phyloP scores from a whole-genome alignment of 1,140 invertebrate genomes.

The Steinernema feltiae region DNA sequence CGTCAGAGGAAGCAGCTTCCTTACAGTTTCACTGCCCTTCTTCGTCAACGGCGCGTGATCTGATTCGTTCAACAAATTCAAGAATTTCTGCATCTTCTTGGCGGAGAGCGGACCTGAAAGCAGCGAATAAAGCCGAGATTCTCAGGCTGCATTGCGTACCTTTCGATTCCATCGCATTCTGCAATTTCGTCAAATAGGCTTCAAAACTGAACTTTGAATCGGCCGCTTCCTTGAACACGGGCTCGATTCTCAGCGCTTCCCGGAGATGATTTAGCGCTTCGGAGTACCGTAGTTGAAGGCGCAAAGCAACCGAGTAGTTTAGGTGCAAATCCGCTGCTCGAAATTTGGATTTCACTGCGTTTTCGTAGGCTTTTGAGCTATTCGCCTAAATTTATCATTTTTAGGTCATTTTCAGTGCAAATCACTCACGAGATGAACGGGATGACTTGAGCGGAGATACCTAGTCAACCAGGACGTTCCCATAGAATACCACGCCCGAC shows the following conservation, averaged over 20 bases:
- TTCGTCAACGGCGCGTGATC: background rate
- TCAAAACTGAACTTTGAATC: background rate
- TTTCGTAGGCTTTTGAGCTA: conserved; percentile 8
- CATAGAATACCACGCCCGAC: background rate
- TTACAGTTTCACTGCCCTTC: background rate
- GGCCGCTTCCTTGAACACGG: background rate
- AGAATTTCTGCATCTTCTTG: conserved; percentile 1
- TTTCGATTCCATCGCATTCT: background rate
- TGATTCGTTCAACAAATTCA: background rate
- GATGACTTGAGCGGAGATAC: background rate
- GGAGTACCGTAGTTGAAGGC: background rate
- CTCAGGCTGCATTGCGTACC: background rate
- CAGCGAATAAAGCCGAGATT: background rate
- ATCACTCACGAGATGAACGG: background rate
- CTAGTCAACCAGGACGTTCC: background rate
- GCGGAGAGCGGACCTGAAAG: conserved; percentile 1
- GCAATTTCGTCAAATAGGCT: background rate
- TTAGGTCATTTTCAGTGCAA: too few species aligned
- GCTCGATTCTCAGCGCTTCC: background rate
- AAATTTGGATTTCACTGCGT: background rate
- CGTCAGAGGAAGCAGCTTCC: background rate
- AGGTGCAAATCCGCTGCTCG: background rate
- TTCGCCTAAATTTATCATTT: background rate
- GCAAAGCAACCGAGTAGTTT: background rate
- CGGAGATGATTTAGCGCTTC: background rate